Evolutionary conservation across 2,888 invertebrate species (phyloP).

Genomic region (Xestia ashworthii): DNA sequence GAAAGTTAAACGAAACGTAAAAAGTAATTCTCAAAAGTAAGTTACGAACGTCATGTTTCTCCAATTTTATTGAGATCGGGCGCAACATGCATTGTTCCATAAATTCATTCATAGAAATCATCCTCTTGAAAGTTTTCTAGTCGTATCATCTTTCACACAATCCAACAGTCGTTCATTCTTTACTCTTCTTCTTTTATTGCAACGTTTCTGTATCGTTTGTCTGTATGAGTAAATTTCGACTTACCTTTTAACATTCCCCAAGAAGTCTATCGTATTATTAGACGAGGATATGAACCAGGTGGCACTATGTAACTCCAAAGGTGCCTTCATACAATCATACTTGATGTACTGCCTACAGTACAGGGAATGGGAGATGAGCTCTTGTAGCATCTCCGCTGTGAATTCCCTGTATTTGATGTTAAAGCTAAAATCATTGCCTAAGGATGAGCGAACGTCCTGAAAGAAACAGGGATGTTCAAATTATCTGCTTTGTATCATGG

Average conservation of each 20-base stretch:
- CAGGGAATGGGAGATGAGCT: conserved; percentile 96
- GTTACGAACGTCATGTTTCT: too few relatives aligned
- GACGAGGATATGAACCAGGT: conserved; percentile 97
- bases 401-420: conserved; percentile 97
- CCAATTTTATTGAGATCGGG: not conserved
- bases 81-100: not conserved
- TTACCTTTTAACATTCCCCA: conserved; percentile 95
- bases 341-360: conserved; percentile 97
- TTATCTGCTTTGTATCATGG: not conserved
- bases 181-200: not conserved
- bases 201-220: not conserved
- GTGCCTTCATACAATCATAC: conserved; percentile 97
- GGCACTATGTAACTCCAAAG: conserved; percentile 95
- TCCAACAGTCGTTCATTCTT: not conserved
- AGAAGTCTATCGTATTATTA: conserved; percentile 94
- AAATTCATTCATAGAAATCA: not conserved
- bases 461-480: conserved; percentile 20
- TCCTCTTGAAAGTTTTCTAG: not conserved
- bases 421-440: conserved; percentile 95
- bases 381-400: conserved; percentile 97
- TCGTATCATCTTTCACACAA: not conserved
- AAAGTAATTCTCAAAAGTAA: too few relatives aligned
- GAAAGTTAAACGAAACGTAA: too few relatives aligned
- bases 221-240: not conserved
- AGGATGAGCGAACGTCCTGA: conserved; percentile 94